Evolutionary conservation across 2,113 vertebrate species (phyloP).

Genomic region (Felis catus): DNA sequence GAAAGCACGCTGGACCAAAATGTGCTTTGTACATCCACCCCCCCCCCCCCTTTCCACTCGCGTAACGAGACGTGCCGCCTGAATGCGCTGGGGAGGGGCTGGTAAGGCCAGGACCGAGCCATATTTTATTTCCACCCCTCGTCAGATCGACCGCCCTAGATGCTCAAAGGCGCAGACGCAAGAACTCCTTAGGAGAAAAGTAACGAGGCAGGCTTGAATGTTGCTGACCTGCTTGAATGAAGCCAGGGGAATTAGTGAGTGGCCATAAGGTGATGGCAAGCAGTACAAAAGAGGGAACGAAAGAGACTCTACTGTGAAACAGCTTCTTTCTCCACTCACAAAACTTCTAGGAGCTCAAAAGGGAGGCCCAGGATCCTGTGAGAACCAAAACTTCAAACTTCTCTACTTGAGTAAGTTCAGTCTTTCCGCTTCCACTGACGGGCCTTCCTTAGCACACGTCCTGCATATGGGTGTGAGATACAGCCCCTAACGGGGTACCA

Average conservation of each 20-base stretch:
- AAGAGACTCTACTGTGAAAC: neutral
- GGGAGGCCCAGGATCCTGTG: neutral
- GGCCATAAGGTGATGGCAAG: neutral
- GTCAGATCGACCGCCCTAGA: neutral
- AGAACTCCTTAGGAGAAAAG: neutral
- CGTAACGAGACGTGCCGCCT: neutral
- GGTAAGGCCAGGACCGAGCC: neutral
- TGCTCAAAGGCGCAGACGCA: neutral
- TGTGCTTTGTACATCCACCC: neutral
- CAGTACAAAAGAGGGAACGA: neutral
- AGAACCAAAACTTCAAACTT: neutral
- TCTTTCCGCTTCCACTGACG: neutral
- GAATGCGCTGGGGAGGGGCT: slow-evolving; percentile 1
- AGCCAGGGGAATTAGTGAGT: neutral
- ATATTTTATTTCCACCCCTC: slow-evolving; percentile 21
- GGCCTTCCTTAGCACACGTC: neutral
- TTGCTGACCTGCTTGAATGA: neutral
- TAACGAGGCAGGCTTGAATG: neutral
- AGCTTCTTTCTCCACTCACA: neutral
- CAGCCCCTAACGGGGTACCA: neutral
- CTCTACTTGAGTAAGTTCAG: neutral
- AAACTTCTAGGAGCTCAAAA: neutral
- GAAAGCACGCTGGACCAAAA: neutral
- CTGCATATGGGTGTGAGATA: too few relatives aligned
- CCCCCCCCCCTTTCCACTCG: neutral